Evolutionary conservation across 2,888 invertebrate genomes (phyloP).

Genomic region (Thymelicus acteon): DNA sequence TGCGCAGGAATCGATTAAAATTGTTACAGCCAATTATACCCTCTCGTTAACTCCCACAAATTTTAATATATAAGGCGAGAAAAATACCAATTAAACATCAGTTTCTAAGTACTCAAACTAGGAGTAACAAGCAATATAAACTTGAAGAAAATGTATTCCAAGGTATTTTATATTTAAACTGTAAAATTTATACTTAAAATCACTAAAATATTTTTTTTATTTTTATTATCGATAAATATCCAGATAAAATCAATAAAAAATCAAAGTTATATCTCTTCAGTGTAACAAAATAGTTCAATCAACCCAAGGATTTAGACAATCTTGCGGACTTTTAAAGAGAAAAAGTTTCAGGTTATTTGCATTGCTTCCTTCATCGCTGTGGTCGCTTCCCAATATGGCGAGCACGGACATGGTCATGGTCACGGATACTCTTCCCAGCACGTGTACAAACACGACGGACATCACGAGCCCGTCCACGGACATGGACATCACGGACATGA

Average conservation of each 20-base stretch:
- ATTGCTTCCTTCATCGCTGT: slow-evolving; percentile 38
- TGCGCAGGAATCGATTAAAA: slow-evolving; percentile 27
- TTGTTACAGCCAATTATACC: slow-evolving; percentile 26
- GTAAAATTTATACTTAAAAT: background rate
- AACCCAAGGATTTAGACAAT: background rate
- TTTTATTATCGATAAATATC: no score
- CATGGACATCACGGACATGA: slow-evolving; percentile 48
- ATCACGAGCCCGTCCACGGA: slow-evolving; percentile 56
- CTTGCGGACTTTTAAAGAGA: background rate
- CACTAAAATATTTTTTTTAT: no score
- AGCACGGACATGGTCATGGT: slow-evolving; percentile 44
- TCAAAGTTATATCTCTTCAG: no score
- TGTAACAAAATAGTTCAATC: background rate
- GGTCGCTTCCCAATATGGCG: slow-evolving; percentile 9
- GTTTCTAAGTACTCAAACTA: slow-evolving; percentile 1
- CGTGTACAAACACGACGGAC: slow-evolving; percentile 63
- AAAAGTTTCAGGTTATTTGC: slow-evolving; percentile 10
- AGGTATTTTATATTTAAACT: background rate
- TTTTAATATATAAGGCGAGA: slow-evolving; percentile 29
- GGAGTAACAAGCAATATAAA: slow-evolving; percentile 14
- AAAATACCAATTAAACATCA: slow-evolving; percentile 21
- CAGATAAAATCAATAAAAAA: no score
- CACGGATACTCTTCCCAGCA: slow-evolving; percentile 67
- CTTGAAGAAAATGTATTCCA: slow-evolving; percentile 15
- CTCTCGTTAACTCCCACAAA: slow-evolving; percentile 18